Evolutionary conservation across 2,797 vertebrate species (phyloP).

Genomic region (Rhynchotus rufescens): DNA sequence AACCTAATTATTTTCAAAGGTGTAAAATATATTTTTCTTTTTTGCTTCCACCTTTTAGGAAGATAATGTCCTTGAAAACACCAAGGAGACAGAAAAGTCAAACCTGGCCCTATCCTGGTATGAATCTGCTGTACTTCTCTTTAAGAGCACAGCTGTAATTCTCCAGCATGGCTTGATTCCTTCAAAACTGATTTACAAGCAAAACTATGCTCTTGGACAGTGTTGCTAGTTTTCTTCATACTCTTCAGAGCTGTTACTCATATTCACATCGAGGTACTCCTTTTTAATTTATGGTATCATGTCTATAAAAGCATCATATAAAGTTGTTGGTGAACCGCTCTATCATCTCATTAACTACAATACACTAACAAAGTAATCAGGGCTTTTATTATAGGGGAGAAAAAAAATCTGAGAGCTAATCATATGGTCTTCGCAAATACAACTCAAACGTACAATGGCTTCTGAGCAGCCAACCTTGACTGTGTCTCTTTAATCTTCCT

Average conservation of each 20-base stretch:
- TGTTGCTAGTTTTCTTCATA: neutral
- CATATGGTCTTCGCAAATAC: neutral
- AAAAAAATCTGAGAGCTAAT: neutral
- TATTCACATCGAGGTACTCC: neutral
- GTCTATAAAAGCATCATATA: neutral
- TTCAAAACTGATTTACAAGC: neutral
- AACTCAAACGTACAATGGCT: neutral
- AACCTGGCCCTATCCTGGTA: neutral
- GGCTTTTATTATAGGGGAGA: neutral
- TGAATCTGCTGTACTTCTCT: neutral
- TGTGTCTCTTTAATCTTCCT: neutral
- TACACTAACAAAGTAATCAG: neutral
- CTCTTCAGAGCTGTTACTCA: neutral
- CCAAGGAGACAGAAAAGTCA: neutral
- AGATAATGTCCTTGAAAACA: neutral
- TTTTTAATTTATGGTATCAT: neutral
- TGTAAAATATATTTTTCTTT: constrained; percentile 9
- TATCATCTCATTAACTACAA: neutral
- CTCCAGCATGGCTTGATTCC: neutral
- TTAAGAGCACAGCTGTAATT: neutral
- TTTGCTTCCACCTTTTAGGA: neutral
- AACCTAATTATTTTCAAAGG: neutral
- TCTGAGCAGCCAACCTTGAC: neutral
- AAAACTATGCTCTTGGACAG: neutral
- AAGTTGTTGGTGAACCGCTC: neutral